Evolutionary conservation across 2,888 invertebrate genomes (phyloP), one percentile per base, ranked within the genome.

Genomic region (Mesorhabditis spiculigera): DNA sequence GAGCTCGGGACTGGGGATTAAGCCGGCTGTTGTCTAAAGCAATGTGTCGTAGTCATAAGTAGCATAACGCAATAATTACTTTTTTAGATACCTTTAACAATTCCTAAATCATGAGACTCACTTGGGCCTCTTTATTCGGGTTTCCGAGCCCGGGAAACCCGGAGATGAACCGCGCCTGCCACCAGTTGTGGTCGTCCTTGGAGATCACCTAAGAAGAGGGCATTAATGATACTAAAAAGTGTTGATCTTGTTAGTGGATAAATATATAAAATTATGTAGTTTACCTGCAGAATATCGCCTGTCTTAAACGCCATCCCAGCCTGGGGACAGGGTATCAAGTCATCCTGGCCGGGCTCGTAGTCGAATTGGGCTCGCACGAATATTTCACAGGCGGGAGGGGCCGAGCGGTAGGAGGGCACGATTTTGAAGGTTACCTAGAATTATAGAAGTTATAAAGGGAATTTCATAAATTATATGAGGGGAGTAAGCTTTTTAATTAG

Each of bases 111-210:
- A n/a, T n/a, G 4, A 2, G 6, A 28, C 63, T 28, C 3, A 63
- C 28, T 28, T n/a, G 63, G 2, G n/a, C 8, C 16, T 63, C 63
- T 4, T 63, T 63, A 63, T 63, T n/a, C n/a, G 63, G 63, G 5
- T 66, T 73, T 6, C 86, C 86, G 2, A 86, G 73, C 0, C 82
- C 84, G 1, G 86, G 86, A 71, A 86, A 86, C 1, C 76, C 66
- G 13, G 82, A 79, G 10, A 86, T 82, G 76, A 85, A 86, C 45
- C 86, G 73, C 43, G 83, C 82, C 78, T 98, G 98, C 98, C 98
- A 98, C 98, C 98, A 98, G 87, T 97, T 95, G 86, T 95, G 93
- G 88, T 99, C 98, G 87, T 98, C 98, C 90, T 98, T 98, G 89
- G 95, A 96, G 61, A 86, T 86, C 10, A 85, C 81, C 82, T 84